Evolutionary conservation across 2,113 vertebrate species (phyloP), one percentile per base, ranked within the genome.

Genomic region (Corythaeola cristata): DNA sequence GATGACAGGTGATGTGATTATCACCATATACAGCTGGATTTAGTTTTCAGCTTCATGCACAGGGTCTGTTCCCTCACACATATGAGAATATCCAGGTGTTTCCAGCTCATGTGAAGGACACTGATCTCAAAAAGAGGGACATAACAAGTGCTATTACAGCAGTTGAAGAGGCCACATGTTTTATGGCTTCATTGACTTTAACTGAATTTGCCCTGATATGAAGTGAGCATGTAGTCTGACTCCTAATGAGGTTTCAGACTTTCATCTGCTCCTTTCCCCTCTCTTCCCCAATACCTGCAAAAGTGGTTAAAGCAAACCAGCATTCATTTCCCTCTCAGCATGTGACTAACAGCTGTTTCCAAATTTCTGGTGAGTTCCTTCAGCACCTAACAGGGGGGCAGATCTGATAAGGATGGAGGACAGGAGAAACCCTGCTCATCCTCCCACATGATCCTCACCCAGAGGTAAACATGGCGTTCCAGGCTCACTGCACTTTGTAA

Each of bases 381-480:
- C 59, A 58, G 32, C 73, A 60, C 27, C 27, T 17, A 22, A 37
- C 19, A 64, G 22, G 80, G 27, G 58, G 12, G 4, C 6, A 49
- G 32, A 41, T 41, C 16, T 62, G 39, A 8, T 44, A 26, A 60
- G 30, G 26, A 9, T 32, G 23, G 12, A 72, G 71, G 22, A 68
- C 10, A 18, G 35, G 20, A 52, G 5, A 53, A 3, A 16, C 49
- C 30, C 45, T 56, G 68, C 27, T 52, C 19, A 17, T 32, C 27
- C 33, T 83, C n/a, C 37, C 6, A 12, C 18, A 30, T 15, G 24
- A 53, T 53, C 23, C 44, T 35, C 16, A 58, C 9, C 24, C 16
- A 50, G 28, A 64, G 16, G 3, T 0, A 3, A 83, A 4, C 9
- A 41, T 0, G 0, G 28, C 56, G 15, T 12, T 44, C 37, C 49